These are phyloP conservation scores for Petromus typicus DNA, from an alignment of 2,113 vertebrate genomes.

Conservation along the genomic window DNA sequence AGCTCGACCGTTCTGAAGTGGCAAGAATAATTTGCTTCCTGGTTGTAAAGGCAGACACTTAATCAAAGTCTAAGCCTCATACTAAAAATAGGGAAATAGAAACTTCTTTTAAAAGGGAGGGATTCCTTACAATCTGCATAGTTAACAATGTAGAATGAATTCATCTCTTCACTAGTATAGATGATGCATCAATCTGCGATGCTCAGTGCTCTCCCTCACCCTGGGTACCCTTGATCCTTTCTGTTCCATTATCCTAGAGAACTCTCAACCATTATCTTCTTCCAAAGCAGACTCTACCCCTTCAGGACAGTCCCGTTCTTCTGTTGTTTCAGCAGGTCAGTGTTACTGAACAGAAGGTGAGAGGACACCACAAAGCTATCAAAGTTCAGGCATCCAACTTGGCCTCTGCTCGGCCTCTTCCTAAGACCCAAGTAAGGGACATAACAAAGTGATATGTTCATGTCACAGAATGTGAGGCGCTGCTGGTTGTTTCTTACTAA, in stretches of 20 bases:
- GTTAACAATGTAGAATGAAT: background rate
- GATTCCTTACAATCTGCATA: background rate
- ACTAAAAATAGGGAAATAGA: constrained; percentile 40
- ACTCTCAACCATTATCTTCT: background rate
- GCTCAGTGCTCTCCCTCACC: background rate
- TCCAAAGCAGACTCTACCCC: background rate
- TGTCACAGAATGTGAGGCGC: background rate
- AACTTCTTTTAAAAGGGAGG: background rate
- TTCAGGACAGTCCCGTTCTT: background rate
- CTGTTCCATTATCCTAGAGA: background rate
- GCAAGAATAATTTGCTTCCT: background rate
- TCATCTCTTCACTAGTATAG: background rate
- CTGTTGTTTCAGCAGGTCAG: background rate
- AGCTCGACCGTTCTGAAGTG: background rate
- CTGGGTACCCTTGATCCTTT: background rate
- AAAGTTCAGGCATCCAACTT: background rate
- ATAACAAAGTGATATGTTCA: background rate
- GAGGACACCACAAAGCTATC: background rate
- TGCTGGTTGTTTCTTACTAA: background rate
- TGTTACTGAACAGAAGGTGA: background rate
- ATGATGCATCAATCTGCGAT: background rate
- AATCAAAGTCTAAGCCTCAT: background rate
- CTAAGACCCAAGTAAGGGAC: background rate
- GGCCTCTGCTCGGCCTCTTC: background rate
- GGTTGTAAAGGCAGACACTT: background rate